Conservation (phyloP, 2,113 vertebrate genomes). For the Thunnus thynnus region DNA sequence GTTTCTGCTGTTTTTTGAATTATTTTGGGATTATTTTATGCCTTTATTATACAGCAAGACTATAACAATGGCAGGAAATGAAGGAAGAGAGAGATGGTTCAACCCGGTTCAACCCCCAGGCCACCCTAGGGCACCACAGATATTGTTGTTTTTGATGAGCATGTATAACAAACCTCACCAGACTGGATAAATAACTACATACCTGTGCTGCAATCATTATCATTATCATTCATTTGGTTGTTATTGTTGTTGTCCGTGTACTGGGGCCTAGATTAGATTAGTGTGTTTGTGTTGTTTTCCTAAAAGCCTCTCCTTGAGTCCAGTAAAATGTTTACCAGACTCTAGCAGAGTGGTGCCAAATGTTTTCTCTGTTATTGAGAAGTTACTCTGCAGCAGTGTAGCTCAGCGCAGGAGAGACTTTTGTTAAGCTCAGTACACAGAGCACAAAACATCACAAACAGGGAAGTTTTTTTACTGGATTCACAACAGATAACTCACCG, state of each 20-base stretch:
- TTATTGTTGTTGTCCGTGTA: too few species aligned
- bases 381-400: not conserved
- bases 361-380: not conserved
- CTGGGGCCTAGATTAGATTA: not conserved
- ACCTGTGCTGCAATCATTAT: too few species aligned
- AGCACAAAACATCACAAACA: not conserved
- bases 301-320: not conserved
- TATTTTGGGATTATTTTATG: too few species aligned
- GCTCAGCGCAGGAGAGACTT: not conserved
- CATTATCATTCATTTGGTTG: too few species aligned
- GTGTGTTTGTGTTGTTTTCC: not conserved
- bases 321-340: slow-evolving; percentile 5
- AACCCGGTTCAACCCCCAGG: too few species aligned
- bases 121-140: too few species aligned
- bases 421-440: slow-evolving; percentile 8
- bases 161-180: too few species aligned
- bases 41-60: too few species aligned
- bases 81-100: too few species aligned
- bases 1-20: not conserved
- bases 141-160: too few species aligned
- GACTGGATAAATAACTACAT: too few species aligned
- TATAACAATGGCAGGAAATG: too few species aligned
- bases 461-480: not conserved
- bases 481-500: not conserved
- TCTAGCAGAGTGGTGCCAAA: not conserved